phyloP scores from a whole-genome alignment of 2,888 invertebrate genomes.

The Drosophila mimetica region DNA sequence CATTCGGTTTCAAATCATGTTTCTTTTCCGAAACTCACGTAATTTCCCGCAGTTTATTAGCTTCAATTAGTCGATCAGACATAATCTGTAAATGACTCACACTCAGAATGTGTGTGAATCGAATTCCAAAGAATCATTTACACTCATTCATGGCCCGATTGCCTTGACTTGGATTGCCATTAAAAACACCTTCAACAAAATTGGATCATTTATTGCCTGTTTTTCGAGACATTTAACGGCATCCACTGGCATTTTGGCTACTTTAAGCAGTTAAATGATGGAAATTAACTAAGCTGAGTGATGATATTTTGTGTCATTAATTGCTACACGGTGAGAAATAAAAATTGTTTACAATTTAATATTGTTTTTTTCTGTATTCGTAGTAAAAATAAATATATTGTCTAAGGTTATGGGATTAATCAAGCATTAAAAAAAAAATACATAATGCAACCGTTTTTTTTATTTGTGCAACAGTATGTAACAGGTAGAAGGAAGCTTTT shows the following conservation, averaged over 20 bases:
- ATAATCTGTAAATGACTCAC: conserved; percentile 19
- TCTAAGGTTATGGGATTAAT: too few species aligned
- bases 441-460: too few species aligned
- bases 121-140: conserved; percentile 27
- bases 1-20: not conserved
- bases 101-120: conserved; percentile 6
- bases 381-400: too few species aligned
- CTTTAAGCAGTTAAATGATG: not conserved
- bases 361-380: too few species aligned
- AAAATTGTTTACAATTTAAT: too few species aligned
- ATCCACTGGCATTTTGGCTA: not conserved
- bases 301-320: not conserved
- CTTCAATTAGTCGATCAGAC: conserved; percentile 8
- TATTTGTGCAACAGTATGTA: too few species aligned
- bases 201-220: conserved; percentile 15
- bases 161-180: conserved; percentile 35
- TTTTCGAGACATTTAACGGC: conserved; percentile 2
- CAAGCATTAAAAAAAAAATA: too few species aligned
- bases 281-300: not conserved
- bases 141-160: conserved; percentile 8
- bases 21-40: conserved; percentile 6
- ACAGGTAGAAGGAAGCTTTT: too few species aligned
- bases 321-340: not conserved
- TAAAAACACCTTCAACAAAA: conserved; percentile 14
- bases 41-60: conserved; percentile 4